Percentiles rank a stretch among this genome's conserved stretches.
phyloP scores from a whole-genome alignment of 2,888 invertebrate species.

The Pogonocherus hispidulus region DNA sequence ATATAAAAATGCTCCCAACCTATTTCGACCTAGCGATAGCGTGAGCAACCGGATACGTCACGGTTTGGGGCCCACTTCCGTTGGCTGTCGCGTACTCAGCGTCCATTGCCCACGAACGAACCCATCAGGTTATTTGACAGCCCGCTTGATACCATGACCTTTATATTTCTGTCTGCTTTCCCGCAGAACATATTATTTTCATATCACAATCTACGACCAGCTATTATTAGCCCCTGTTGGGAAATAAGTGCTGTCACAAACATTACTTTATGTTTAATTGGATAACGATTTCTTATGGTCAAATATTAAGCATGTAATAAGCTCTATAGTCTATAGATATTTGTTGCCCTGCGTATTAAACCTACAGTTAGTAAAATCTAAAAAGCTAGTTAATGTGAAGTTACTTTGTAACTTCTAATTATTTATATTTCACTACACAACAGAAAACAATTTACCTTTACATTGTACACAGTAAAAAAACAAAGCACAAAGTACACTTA shows the following conservation, averaged over 20 bases:
- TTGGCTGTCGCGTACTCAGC: background rate
- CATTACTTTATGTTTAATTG: background rate
- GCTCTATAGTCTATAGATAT: no score
- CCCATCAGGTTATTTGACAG: conserved; percentile 21
- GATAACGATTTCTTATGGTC: background rate
- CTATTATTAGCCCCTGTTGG: conserved; percentile 3
- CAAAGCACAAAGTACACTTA: no score
- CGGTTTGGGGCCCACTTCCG: conserved; percentile 28
- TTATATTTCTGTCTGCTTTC: conserved; percentile 16
- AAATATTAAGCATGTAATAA: no score
- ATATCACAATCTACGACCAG: conserved; percentile 2
- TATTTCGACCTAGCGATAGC: no score
- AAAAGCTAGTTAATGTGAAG: no score
- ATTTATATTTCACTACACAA: no score
- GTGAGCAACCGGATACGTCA: conserved; percentile 39
- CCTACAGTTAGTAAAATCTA: no score
- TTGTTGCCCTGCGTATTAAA: no score
- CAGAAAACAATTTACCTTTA: no score
- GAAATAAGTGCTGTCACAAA: conserved; percentile 5
- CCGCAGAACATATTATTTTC: conserved; percentile 15
- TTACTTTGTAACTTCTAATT: no score
- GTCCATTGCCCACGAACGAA: conserved; percentile 22
- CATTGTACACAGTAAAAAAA: no score
- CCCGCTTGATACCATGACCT: conserved; percentile 20
- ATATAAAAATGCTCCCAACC: no score